Base-by-base conservation (phyloP, 1,140 invertebrate genomes). In the Mactra quadrangularis region DNA sequence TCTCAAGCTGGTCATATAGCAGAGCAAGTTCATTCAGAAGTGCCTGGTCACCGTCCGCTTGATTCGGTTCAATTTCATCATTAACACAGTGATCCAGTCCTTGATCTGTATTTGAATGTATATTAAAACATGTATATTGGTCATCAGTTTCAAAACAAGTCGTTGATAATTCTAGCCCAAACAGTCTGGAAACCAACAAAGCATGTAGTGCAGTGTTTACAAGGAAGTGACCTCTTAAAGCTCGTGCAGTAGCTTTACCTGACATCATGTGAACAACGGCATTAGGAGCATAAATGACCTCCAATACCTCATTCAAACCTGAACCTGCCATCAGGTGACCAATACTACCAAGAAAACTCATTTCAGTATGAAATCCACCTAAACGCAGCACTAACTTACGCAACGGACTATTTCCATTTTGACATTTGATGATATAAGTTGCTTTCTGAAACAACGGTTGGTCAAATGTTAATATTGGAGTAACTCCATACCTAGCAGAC, bases 251-350 rank as follows among this genome's bases (percentile, higher is more conserved):
- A 33, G 72, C 52, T 70, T 76, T 70, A 17, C 60, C 82, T 66
- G 53, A 78, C 45, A 94, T 59, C 83, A 91, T 91, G 85, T 92
- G 90, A 6, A 3, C 19, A 6, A 25, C 19, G 6, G 15, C 52
- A 53, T n/a, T 53, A 9, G 22, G 6, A 4, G 52, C 52, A 53
- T 53, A 17, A 11, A n/a, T n/a, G 3, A 19, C 19, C 19, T 87
- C 82, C 7, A 83, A 62, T 1, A 82, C 15, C 52, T 89, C 82
- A 25, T 52, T 22, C 4, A 89, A 66, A 15, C 87, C 84, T 50
- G 82, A 53, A 3, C 78, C 82, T 64, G 29, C 27, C 84, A 89
- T 88, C 13, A 88, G 17, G 38, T 85, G 25, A 11, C 85, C 85
- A 64, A 88, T 87, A 31, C 27, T 17, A 17, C 83, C 85, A 31